A percentile compares a stretch with the other conserved stretches of the same genome.
Evolutionary conservation across 2,797 vertebrate species (phyloP).

Genomic region (Malurus splendens): DNA sequence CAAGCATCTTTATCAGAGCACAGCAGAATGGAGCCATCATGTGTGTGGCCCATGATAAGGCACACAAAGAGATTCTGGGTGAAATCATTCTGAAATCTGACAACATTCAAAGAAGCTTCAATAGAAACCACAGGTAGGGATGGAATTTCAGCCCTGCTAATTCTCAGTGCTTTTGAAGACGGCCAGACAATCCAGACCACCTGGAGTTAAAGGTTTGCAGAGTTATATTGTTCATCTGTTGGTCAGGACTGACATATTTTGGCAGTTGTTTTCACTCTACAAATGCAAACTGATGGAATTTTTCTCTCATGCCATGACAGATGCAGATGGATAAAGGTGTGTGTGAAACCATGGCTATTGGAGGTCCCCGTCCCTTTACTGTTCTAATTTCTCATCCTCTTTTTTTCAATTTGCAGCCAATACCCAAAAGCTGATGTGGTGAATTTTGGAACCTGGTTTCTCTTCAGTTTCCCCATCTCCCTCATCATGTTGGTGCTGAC

Average conservation of each 20-base stretch:
- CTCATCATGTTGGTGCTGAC: conserved; percentile 93
- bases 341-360: neutral
- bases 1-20: neutral
- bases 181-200: neutral
- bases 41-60: neutral
- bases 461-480: conserved; percentile 95
- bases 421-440: conserved; percentile 92
- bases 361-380: neutral
- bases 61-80: neutral
- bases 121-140: neutral
- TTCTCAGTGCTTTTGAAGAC: neutral
- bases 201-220: neutral
- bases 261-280: neutral
- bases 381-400: neutral
- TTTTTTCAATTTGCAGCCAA: conserved; percentile 73
- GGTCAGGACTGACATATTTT: neutral
- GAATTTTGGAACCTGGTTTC: conserved; percentile 98
- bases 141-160: neutral
- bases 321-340: rapidly evolving
- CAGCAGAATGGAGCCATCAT: neutral
- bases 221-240: neutral
- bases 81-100: neutral
- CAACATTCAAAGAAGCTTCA: neutral
- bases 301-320: neutral
- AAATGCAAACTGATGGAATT: neutral